phyloP scores from a whole-genome alignment of 2,113 vertebrate genomes.

The Micromys minutus region DNA sequence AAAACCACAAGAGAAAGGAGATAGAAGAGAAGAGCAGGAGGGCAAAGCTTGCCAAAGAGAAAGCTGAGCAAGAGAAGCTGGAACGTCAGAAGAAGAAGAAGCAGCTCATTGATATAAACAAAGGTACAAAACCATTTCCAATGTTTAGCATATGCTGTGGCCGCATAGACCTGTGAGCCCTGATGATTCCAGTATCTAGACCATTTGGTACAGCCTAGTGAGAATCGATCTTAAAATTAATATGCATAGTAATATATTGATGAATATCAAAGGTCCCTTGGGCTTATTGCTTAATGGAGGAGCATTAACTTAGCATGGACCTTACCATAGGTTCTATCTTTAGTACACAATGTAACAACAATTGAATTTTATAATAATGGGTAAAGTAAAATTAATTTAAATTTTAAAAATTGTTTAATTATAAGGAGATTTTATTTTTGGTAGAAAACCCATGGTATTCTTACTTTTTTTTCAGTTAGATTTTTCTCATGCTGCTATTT shows the following conservation, averaged over 20 bases:
- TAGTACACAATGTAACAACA: accelerated
- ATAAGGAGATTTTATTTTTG: constrained; percentile 41
- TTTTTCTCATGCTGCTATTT: not conserved
- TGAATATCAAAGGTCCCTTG: not conserved
- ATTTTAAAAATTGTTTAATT: constrained; percentile 16
- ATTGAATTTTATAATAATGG: not conserved
- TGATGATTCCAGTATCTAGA: not conserved
- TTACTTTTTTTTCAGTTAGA: not conserved
- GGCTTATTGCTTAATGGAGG: not conserved
- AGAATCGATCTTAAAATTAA: not conserved
- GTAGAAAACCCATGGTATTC: not conserved
- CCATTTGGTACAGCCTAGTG: not conserved
- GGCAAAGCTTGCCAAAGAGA: constrained; percentile 98
- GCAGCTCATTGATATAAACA: constrained; percentile 98
- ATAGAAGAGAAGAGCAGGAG: constrained; percentile 97
- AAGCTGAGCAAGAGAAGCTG: constrained; percentile 95
- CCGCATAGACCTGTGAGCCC: not conserved
- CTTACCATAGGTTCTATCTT: not conserved
- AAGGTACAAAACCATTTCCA: constrained; percentile 88
- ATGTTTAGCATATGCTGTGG: not conserved
- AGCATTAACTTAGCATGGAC: not conserved
- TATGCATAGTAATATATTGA: not conserved
- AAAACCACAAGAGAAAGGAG: constrained; percentile 97
- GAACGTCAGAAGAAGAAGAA: constrained; percentile 98
- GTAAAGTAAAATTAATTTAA: not conserved